Evolutionary conservation across 2,797 vertebrate species (phyloP), one percentile per base, ranked within the genome.

Genomic region (Xenops minutus): DNA sequence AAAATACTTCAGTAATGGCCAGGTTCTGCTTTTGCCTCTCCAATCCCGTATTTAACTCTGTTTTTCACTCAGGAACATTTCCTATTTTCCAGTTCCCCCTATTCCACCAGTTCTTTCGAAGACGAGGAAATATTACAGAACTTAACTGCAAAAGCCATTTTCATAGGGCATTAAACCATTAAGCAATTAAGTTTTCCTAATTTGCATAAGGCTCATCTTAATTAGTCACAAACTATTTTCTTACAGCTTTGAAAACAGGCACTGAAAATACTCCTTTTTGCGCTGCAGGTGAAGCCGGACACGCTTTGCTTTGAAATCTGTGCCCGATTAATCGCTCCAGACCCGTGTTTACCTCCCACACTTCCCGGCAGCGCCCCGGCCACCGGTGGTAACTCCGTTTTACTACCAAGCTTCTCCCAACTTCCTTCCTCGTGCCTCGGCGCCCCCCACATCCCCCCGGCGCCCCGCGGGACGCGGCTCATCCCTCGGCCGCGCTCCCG

Each of bases 1-100:
- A 93, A 96, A 96, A 96, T 96, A 95, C 63, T 79, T 46, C 75
- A 71, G 85, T 67, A 95, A 92, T 76, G 49, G 71, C 64, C 85
- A 86, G 80, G 85, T 96, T 93, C 93, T 94, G 75, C 66, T 79
- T 96, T 91, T 88, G 20, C 39, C n/a, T 95, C 77, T 69, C 61
- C 63, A 88, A 67, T 34, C 62, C 83, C 85, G 34, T 41, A 61
- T 51, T 96, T 95, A 96, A 85, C 81, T 34, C 36, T 30, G 63
- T 58, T 55, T 63, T 82, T 76, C 77, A 39, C 58, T 87, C 18
- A 27, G 14, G 55, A 76, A 73, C 74, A 63, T 54, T 90, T 91
- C 85, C 56, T 61, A 0, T 68, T 90, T 93, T 44, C 85, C 85
- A 83, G 51, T 73, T 94, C 73, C 76, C 43, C 88, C 62, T 69